Conservation (phyloP, 2,113 vertebrate genomes). For the Henicopernis longicauda region DNA sequence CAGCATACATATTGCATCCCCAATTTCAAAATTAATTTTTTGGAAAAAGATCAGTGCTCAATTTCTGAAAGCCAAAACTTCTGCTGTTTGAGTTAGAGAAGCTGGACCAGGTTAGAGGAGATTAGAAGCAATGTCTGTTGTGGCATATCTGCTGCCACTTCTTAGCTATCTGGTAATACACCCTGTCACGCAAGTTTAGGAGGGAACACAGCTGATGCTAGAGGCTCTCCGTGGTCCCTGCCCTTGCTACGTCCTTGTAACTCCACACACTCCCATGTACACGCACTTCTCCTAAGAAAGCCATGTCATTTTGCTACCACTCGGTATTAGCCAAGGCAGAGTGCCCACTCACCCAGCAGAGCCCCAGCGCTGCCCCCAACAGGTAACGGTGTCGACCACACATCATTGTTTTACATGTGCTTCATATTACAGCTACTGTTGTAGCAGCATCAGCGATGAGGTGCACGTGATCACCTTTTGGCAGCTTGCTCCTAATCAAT, state of each 20-base stretch:
- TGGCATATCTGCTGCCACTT: neutral
- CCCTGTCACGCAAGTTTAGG: neutral
- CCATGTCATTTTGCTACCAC: neutral
- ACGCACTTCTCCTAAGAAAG: neutral
- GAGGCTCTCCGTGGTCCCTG: neutral
- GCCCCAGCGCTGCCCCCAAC: neutral
- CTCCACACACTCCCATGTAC: neutral
- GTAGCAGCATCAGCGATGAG: neutral
- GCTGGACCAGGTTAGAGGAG: neutral
- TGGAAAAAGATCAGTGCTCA: neutral
- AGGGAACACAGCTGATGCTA: neutral
- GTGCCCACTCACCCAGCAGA: neutral
- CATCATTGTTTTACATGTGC: neutral
- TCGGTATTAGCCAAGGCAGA: accelerated
- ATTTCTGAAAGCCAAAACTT: slow-evolving; percentile 37
- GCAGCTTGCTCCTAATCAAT: neutral
- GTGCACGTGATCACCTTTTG: neutral
- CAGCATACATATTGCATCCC: neutral
- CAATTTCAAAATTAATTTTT: slow-evolving; percentile 33
- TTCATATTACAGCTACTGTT: neutral
- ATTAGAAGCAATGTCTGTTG: neutral
- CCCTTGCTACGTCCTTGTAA: neutral
- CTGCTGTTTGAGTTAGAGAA: neutral
- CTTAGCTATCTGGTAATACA: neutral
- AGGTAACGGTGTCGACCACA: neutral